Evolutionary conservation across 2,797 vertebrate genomes (phyloP).

Genomic region (Lagorchestes hirsutus): DNA sequence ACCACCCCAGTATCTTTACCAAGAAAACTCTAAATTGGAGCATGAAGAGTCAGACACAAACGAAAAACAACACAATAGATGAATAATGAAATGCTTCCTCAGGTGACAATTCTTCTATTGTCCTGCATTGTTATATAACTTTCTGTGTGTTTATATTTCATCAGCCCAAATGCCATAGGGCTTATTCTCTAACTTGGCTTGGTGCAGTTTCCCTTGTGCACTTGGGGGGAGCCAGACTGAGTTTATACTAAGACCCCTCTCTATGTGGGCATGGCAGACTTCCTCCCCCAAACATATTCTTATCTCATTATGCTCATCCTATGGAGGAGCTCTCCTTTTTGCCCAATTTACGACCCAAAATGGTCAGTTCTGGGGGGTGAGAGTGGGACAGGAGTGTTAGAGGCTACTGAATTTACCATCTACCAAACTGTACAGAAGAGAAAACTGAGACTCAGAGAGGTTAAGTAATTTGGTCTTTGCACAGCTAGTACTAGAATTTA

Average conservation of each 20-base stretch:
- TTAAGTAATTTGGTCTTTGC: no score
- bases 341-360: neutral
- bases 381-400: neutral
- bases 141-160: no score
- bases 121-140: no score
- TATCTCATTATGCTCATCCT: neutral
- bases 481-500: neutral
- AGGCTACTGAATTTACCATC: neutral
- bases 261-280: neutral
- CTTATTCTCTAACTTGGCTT: neutral
- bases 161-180: no score
- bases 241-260: neutral
- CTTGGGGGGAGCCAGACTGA: neutral
- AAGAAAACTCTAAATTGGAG: neutral
- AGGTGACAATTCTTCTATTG: no score
- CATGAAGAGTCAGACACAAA: no score
- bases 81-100: no score
- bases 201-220: neutral
- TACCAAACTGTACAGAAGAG: constrained; percentile 8
- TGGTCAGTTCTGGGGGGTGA: neutral
- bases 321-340: neutral
- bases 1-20: neutral
- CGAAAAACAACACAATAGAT: no score
- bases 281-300: neutral
- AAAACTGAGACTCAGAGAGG: neutral